Base-by-base conservation (phyloP, 1,140 invertebrate species). In the Aphelenchoides besseyi region DNA sequence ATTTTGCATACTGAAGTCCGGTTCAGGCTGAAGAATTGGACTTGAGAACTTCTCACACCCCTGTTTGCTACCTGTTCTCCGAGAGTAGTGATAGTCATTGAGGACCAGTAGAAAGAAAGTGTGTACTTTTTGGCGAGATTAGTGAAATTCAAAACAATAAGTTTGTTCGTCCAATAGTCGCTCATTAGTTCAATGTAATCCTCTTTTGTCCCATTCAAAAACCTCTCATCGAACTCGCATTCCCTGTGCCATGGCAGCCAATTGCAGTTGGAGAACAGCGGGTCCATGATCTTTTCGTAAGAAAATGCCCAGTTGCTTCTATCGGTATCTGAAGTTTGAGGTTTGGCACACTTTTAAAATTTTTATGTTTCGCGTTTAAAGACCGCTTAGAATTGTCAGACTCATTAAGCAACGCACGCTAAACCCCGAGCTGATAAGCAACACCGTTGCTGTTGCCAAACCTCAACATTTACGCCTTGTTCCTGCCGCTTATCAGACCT, bases 231-330 rank as follows among this genome's bases (percentile, higher is more conserved):
- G 18, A 48, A 37, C 18, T 37, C 36, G n/a, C 41, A 48, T n/a
- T 72, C 32, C 69, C 28, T 23, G 30, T 35, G n/a, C 72, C 71
- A 35, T n/a, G 69, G 35, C 69, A 69, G 61, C 67, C 67, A 69
- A 30, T 69, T 69, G 61, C 67, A 69, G 61, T 68, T 71, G 9
- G 67, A 69, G 3, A 69, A 69, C 2, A 69, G 12, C 0, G 67
- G 67, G 3, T 69, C 67, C 16, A 69, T n/a, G 16, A 69, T 69
- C 67, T 69, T 69, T n/a, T 18, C 18, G 67, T 69, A 69, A 29
- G 67, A 16, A 35, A 69, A 69, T 12, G 67, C 23, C 67, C 67
- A 69, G 32, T 69, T 69, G 64, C n/a, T 67, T n/a, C 16, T 26
- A 16, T 67, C 66, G 16, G 64, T n/a, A 2, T 67, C 64, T 48